Base-by-base conservation (phyloP, 1,140 invertebrate species). In the Plutomurus gul region DNA sequence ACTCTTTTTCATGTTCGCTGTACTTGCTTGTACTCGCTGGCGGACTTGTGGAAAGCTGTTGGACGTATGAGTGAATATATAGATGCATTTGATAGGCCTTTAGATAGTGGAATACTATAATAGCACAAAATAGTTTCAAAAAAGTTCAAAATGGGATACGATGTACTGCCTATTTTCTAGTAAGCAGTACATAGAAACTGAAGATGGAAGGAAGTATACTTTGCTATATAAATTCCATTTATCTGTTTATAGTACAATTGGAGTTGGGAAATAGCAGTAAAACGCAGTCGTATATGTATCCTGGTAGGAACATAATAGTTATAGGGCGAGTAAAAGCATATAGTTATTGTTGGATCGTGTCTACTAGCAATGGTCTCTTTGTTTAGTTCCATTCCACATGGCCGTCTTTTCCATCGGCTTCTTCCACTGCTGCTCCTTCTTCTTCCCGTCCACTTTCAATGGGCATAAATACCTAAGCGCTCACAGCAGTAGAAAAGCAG, bases 101-200 rank as follows among this genome's bases (percentile, higher is more conserved):
- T n/a, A n/a, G n/a, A n/a, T n/a, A n/a, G n/a, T 13, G 39, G 39
- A 65, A 65, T 33, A 51, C 5, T 51, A 33, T 65, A 65, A 25
- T 65, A 65, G 36, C 27, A 65, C 30, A 65, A 65, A 65, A 65
- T 65, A 65, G 56, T 65, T 65, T 65, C 36, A 4, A 13, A 33
- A 65, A 65, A 65, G 56, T 65, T 65, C 56, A 25, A 30, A 65
- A 65, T 65, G 56, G n/a, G 56, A 65, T 65, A 30, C 56, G 27
- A 65, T n/a, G 56, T n/a, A n/a, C n/a, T n/a, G n/a, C n/a, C n/a
- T n/a, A n/a, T n/a, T n/a, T n/a, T n/a, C n/a, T n/a, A n/a, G n/a
- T n/a, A n/a, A n/a, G n/a, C n/a, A n/a, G n/a, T n/a, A n/a, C n/a
- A n/a, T n/a, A n/a, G n/a, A n/a, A n/a, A n/a, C n/a, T n/a, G n/a